Conservation (phyloP, 2,888 invertebrate species). For the Aphidius colemani region DNA sequence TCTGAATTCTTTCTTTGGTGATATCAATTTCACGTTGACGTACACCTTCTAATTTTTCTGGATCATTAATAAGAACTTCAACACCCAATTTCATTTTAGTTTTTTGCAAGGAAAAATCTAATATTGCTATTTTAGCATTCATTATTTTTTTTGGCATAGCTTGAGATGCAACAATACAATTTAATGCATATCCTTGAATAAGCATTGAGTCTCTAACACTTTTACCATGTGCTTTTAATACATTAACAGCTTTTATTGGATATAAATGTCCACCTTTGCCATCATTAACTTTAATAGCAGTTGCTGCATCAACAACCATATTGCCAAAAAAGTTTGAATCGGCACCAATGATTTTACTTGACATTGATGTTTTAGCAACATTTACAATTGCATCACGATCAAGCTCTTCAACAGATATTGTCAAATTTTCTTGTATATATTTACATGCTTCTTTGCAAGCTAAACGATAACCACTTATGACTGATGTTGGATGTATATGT, state of each 20-base stretch:
- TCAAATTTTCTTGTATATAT: conserved; percentile 94
- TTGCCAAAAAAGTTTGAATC: conserved; percentile 95
- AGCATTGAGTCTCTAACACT: conserved; percentile 91
- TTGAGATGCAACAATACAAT: conserved; percentile 97
- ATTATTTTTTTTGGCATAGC: conserved; percentile 86
- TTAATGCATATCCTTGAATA: conserved; percentile 92
- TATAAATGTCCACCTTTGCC: conserved; percentile 82
- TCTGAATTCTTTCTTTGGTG: conserved; percentile 95
- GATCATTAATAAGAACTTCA: conserved; percentile 92
- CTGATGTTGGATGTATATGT: conserved; percentile 98
- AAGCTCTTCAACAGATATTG: conserved; percentile 88
- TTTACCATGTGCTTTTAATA: conserved; percentile 96
- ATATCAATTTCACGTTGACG: conserved; percentile 95
- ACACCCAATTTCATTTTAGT: conserved; percentile 99
- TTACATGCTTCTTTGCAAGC: conserved; percentile 99
- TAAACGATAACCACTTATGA: conserved; percentile 96
- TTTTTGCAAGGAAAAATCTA: conserved; percentile 97
- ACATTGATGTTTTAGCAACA: conserved; percentile 98
- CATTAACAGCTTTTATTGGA: conserved; percentile 95
- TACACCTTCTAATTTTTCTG: conserved; percentile 92
- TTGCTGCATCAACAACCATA: conserved; percentile 94
- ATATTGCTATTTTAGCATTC: conserved; percentile 96
- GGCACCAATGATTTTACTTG: conserved; percentile 98
- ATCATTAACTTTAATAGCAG: conserved; percentile 87
- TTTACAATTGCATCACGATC: conserved; percentile 88